Percentiles rank a stretch among this genome's conserved stretches.
Conservation (phyloP, 2,797 vertebrate species). For the Spinus olivaceus region DNA sequence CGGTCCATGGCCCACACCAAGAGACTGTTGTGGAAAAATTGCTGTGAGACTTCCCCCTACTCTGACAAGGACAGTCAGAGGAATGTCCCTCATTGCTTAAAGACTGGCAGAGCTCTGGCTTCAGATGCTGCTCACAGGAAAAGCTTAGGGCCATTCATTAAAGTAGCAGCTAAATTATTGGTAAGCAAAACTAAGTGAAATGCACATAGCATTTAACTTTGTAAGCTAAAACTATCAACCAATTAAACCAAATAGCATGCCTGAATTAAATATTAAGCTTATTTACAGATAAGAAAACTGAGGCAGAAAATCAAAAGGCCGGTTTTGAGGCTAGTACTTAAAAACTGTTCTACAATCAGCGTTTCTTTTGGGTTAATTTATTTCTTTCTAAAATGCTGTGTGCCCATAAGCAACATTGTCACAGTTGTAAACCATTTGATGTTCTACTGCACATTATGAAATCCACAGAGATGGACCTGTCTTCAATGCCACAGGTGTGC, state of each 20-base stretch:
- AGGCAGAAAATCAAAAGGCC: neutral
- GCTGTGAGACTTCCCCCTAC: neutral
- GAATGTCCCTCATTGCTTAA: neutral
- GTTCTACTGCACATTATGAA: neutral
- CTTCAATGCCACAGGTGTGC: fast-evolving
- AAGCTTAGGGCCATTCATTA: conserved; percentile 16
- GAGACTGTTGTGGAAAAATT: neutral
- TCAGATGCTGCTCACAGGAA: conserved; percentile 24
- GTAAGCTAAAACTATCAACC: conserved; percentile 18
- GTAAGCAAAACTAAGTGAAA: conserved; percentile 32
- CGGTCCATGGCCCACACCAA: neutral
- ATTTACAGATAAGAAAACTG: conserved; percentile 14
- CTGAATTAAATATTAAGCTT: conserved; percentile 43
- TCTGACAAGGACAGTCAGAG: neutral
- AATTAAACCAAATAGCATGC: neutral
- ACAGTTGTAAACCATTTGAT: neutral
- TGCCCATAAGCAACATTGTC: neutral
- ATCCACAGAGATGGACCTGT: neutral
- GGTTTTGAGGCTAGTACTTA: neutral
- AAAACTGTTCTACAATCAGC: neutral
- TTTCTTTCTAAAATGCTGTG: neutral
- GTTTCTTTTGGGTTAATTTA: neutral
- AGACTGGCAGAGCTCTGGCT: conserved; percentile 26
- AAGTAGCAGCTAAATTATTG: conserved; percentile 11
- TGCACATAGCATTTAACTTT: conserved; percentile 15